These are phyloP conservation scores for Otolemur garnettii DNA, from an alignment of 2,113 vertebrate genomes.

Conservation along the genomic window DNA sequence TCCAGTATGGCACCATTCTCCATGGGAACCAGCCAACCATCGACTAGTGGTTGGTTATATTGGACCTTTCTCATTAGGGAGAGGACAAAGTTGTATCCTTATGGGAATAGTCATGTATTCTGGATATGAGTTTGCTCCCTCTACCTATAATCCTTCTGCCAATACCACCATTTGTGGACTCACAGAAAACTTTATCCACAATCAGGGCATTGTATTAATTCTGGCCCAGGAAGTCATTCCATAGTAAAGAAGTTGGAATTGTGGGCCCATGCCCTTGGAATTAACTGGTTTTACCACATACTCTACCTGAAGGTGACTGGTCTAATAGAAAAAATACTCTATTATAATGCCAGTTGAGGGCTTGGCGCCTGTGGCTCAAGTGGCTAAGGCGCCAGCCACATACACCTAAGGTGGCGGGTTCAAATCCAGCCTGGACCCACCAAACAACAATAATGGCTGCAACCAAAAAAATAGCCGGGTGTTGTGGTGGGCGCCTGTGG, in stretches of 20 bases:
- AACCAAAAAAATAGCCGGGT: too few species aligned
- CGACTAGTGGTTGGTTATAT: background rate
- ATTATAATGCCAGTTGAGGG: background rate
- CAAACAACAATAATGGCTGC: too few species aligned
- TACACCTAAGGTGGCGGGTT: too few species aligned
- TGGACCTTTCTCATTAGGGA: background rate
- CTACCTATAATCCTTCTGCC: background rate
- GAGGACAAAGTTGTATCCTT: background rate
- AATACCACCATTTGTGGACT: background rate
- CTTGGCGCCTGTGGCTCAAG: too few species aligned
- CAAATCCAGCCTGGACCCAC: too few species aligned
- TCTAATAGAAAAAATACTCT: background rate
- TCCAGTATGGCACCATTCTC: background rate
- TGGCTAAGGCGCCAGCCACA: too few species aligned
- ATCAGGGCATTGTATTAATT: background rate
- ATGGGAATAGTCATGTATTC: background rate
- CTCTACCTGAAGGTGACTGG: background rate
- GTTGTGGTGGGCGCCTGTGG: too few species aligned
- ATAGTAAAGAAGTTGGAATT: background rate
- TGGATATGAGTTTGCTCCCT: constrained; percentile 26
- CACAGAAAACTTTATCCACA: background rate
- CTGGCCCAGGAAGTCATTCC: background rate
- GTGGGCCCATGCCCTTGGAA: background rate
- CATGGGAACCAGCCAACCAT: constrained; percentile 14
- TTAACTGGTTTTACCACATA: background rate